phyloP scores from a whole-genome alignment of 2,797 vertebrate genomes.

The Orestias chungarensis region DNA sequence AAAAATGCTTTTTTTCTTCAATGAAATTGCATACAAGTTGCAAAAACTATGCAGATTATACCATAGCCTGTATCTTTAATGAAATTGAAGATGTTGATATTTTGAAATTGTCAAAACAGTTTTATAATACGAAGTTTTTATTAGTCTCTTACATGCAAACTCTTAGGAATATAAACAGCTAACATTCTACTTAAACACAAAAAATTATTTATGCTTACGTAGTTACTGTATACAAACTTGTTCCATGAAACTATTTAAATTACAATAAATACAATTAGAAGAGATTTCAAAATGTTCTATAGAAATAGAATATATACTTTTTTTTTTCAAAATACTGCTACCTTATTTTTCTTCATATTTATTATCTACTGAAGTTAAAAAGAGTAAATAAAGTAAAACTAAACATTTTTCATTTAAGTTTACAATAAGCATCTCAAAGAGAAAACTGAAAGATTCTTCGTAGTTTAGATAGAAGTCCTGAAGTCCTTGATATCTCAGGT shows the following conservation, averaged over 20 bases:
- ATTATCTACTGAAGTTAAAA: slow-evolving; percentile 1
- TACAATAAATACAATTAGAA: not conserved
- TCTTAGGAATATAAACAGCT: not conserved
- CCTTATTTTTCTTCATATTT: not conserved
- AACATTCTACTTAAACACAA: not conserved
- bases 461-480: not conserved
- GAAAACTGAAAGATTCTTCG: not conserved
- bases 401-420: slow-evolving; percentile 1
- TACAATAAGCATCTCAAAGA: not conserved
- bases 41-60: not conserved
- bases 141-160: not conserved
- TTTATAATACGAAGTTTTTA: not conserved
- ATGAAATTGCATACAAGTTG: not conserved
- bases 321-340: slow-evolving; percentile 7
- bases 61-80: not conserved
- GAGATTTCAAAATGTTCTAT: not conserved
- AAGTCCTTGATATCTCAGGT: slow-evolving; percentile 12
- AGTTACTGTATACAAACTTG: not conserved
- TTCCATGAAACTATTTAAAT: not conserved
- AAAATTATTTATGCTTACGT: not conserved
- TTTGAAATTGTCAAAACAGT: not conserved
- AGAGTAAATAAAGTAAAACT: not conserved
- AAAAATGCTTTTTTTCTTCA: not conserved
- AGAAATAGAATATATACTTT: too few relatives aligned
- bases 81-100: not conserved